Evolutionary conservation across 2,888 invertebrate genomes (phyloP).

Genomic region (Falcaria lacertinaria): DNA sequence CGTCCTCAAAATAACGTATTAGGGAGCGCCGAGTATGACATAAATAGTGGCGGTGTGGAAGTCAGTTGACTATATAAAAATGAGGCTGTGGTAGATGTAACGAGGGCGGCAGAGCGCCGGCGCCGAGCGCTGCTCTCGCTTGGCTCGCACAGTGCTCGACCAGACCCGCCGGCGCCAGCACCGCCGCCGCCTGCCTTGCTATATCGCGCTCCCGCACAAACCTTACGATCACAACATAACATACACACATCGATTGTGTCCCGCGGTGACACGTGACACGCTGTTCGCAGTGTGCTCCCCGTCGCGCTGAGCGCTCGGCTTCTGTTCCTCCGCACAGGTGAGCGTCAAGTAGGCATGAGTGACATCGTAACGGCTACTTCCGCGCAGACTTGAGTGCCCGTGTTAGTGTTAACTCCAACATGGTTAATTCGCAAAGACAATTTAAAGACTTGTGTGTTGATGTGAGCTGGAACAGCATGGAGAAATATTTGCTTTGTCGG

Average conservation of each 20-base stretch:
- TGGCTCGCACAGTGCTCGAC: slow-evolving; percentile 53
- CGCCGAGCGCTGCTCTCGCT: slow-evolving; percentile 60
- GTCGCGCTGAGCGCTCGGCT: slow-evolving; percentile 10
- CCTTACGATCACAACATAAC: slow-evolving; percentile 13
- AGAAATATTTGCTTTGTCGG: slow-evolving; percentile 43
- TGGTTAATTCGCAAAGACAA: slow-evolving; percentile 45
- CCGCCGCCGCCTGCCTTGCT: slow-evolving; percentile 39
- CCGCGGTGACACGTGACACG: slow-evolving; percentile 28
- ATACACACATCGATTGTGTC: slow-evolving; percentile 17
- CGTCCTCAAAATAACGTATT: slow-evolving; percentile 72
- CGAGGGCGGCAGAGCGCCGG: slow-evolving; percentile 66
- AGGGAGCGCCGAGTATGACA: slow-evolving; percentile 72
- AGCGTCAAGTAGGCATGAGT: slow-evolving; percentile 41
- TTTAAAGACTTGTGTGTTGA: slow-evolving; percentile 38
- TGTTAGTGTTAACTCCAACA: slow-evolving; percentile 54
- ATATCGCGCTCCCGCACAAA: slow-evolving; percentile 22
- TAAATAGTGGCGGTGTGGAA: slow-evolving; percentile 76
- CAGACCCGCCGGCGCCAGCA: slow-evolving; percentile 68
- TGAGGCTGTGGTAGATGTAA: slow-evolving; percentile 68
- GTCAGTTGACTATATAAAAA: slow-evolving; percentile 78
- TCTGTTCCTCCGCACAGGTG: slow-evolving; percentile 17
- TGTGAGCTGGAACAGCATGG: slow-evolving; percentile 46
- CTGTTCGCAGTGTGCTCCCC: slow-evolving; percentile 8
- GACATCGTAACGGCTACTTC: slow-evolving; percentile 35
- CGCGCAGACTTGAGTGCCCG: slow-evolving; percentile 48